Evolutionary conservation across 1,140 invertebrate genomes (phyloP), one percentile per base, ranked within the genome.

Genomic region (Pygmarrhopalites habei): DNA sequence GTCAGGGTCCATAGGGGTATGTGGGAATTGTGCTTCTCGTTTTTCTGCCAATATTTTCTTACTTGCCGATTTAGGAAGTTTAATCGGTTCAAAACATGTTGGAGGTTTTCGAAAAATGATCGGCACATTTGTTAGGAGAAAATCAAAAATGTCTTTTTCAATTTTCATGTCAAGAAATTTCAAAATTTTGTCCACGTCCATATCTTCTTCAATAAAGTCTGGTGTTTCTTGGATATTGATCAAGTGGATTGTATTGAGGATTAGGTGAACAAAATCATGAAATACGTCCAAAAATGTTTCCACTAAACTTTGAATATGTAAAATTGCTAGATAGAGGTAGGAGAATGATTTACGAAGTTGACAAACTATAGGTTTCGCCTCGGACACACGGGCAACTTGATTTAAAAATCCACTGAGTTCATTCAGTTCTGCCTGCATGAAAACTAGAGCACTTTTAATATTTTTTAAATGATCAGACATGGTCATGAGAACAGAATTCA

Each of bases 371-470:
- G 46, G 30, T 10, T 43, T 30, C 17, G 51, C 55, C 25, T 56
- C 57, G n/a, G 61, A 43, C 46, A 41, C 59, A 25, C 51, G 51
- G 55, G 63, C 46, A 56, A 60, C 44, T 30, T 53, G 35, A n/a
- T n/a, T n/a, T 1, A 68, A 19, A 53, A 68, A 68, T 21, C 66
- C 66, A 21, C 43, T 47, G 39, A 68, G 64, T 55, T 68, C 66
- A 55, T 62, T 68, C 21, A 68, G 39, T n/a, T 64, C 66, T 1
- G 58, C 53, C 15, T 64, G 32, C 43, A 68, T 43, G 26, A 57
- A 60, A 0, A 65, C 58, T 17, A 65, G 49, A 0, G 66, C 58
- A 59, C 66, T 57, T 51, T 65, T 64, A 2, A 65, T 68, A 26
- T 28, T 64, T 30, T 59, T 19, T 19, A 68, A 30, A 55, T 64